Percentiles rank a stretch among this genome's conserved stretches.
Conservation (phyloP, 2,113 vertebrate genomes). For the Microcebus griseorufus region DNA sequence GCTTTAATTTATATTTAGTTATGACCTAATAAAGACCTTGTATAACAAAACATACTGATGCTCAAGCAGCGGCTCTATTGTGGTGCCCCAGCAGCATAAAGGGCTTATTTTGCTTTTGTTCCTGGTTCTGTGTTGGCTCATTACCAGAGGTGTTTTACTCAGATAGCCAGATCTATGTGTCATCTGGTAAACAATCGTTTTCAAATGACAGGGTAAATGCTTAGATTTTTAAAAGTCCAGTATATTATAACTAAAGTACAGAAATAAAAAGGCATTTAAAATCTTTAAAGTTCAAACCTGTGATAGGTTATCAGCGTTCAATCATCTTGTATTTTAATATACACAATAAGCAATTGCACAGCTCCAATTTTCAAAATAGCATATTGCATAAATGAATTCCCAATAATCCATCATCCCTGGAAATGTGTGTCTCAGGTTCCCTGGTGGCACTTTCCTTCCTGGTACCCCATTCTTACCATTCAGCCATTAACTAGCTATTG, state of each 20-base stretch:
- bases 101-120: background rate
- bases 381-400: background rate
- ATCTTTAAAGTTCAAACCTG: background rate
- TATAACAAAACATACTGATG: background rate
- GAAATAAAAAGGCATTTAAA: background rate
- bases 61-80: background rate
- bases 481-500: background rate
- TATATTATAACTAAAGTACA: background rate
- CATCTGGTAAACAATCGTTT: background rate
- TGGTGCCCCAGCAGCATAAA: background rate
- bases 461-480: background rate
- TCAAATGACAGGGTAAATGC: slow-evolving; percentile 9
- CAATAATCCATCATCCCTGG: background rate
- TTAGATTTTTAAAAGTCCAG: background rate
- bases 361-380: background rate
- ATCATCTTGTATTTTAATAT: background rate
- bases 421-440: background rate
- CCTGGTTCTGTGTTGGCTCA: background rate
- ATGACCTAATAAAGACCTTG: slow-evolving; percentile 14
- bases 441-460: background rate
- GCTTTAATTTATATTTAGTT: background rate
- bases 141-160: background rate
- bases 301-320: background rate
- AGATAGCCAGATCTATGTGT: background rate
- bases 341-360: background rate